Percentiles rank a stretch among this genome's conserved stretches.
phyloP scores from a whole-genome alignment of 2,113 vertebrate genomes.

The Mungos mungo region DNA sequence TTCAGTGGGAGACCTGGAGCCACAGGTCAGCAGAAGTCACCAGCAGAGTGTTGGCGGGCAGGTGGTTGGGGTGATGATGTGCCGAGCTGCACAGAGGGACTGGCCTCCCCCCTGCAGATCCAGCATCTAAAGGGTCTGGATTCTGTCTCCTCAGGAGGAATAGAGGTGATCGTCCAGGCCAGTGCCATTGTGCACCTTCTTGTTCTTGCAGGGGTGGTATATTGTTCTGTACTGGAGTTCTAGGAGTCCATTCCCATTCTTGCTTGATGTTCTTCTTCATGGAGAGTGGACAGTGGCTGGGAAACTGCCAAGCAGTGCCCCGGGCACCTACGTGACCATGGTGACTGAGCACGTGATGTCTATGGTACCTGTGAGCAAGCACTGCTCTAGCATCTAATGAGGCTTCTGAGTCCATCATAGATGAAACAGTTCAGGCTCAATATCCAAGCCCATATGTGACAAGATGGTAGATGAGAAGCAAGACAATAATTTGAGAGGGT shows the following conservation, averaged over 20 bases:
- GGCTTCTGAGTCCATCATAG: not conserved
- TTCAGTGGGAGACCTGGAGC: not conserved
- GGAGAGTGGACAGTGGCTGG: not conserved
- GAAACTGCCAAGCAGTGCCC: not conserved
- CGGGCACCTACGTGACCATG: not conserved
- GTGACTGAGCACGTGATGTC: not conserved
- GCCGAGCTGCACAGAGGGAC: not conserved
- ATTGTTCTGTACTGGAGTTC: not conserved
- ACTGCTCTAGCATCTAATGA: not conserved
- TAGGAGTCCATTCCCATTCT: not conserved
- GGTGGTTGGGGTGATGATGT: not conserved
- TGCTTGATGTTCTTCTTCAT: not conserved
- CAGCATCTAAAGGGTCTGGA: not conserved
- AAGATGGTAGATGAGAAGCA: not conserved
- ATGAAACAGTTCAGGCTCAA: not conserved
- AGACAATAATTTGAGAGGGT: not conserved
- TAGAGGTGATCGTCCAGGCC: too few relatives aligned
- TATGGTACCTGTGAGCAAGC: not conserved
- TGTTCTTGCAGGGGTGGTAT: not conserved
- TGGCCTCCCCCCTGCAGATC: not conserved
- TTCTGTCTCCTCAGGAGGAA: not conserved
- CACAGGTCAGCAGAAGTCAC: not conserved
- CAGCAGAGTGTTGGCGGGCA: not conserved
- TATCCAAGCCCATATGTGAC: not conserved
- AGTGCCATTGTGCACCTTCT: not conserved